phyloP scores from a whole-genome alignment of 2,113 vertebrate genomes.

The Chlamydotis undulata region DNA sequence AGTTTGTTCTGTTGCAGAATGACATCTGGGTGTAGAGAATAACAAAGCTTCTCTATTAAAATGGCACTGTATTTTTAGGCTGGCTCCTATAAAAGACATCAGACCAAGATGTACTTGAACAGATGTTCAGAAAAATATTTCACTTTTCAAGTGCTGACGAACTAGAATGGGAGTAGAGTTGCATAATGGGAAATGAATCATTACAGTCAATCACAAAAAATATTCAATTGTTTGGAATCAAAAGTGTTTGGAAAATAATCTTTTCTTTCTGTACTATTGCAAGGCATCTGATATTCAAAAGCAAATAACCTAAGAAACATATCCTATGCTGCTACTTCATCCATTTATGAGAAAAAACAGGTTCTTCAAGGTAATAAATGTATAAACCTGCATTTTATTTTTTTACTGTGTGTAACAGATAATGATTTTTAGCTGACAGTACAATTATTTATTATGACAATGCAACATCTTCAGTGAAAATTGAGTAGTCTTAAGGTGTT shows the following conservation, averaged over 20 bases:
- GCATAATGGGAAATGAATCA: slow-evolving; percentile 25
- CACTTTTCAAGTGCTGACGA: slow-evolving; percentile 9
- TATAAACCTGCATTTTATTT: not conserved
- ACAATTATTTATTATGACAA: slow-evolving; percentile 56
- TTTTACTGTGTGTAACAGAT: slow-evolving; percentile 17
- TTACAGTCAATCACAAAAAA: not conserved
- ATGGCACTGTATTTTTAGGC: slow-evolving; percentile 10
- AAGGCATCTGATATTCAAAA: not conserved
- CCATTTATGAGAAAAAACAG: not conserved
- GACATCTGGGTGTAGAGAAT: slow-evolving; percentile 27
- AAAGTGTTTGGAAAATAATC: not conserved
- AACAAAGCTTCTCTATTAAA: slow-evolving; percentile 27
- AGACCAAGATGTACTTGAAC: not conserved
- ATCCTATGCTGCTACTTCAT: not conserved
- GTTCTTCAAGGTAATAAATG: not conserved
- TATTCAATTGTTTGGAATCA: slow-evolving; percentile 17
- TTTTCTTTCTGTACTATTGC: not conserved
- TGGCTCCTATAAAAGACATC: not conserved
- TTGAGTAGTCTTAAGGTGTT: slow-evolving; percentile 55
- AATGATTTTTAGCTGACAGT: slow-evolving; percentile 36
- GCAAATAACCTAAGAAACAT: not conserved
- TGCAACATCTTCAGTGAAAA: slow-evolving; percentile 44
- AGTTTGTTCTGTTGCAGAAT: slow-evolving; percentile 53
- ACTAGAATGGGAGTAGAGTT: not conserved
- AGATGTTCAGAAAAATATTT: slow-evolving; percentile 27